These are phyloP conservation scores for Formicarius rufipectus DNA, from an alignment of 2,113 vertebrate species.

Conservation along the genomic window DNA sequence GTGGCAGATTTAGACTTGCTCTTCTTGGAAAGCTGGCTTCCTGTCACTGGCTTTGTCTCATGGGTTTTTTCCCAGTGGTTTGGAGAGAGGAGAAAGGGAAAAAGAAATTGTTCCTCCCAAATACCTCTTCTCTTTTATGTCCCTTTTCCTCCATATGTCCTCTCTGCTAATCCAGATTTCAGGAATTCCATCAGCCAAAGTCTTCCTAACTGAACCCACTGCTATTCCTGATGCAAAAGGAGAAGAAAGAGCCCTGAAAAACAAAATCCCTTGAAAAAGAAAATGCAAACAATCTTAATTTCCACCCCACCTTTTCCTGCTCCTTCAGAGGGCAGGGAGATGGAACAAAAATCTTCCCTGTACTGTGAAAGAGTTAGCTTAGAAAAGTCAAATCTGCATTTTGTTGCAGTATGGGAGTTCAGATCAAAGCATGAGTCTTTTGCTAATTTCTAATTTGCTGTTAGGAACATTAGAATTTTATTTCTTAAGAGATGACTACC, in stretches of 20 bases:
- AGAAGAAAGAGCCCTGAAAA: neutral
- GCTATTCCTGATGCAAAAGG: neutral
- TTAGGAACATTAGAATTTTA: neutral
- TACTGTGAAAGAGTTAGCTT: neutral
- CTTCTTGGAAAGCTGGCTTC: constrained; percentile 66
- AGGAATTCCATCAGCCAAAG: neutral
- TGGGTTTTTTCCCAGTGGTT: constrained; percentile 27
- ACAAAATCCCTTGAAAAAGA: neutral
- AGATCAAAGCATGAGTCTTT: neutral
- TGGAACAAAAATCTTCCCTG: neutral
- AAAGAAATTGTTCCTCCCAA: neutral
- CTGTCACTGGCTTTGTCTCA: constrained; percentile 39
- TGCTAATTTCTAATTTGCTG: neutral
- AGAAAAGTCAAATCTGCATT: neutral
- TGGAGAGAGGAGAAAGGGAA: neutral
- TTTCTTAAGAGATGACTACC: neutral
- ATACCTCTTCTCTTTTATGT: constrained; percentile 7
- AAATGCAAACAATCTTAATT: neutral
- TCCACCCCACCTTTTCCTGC: neutral
- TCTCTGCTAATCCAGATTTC: neutral
- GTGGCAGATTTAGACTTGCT: constrained; percentile 38
- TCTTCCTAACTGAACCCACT: neutral
- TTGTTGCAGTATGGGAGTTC: neutral
- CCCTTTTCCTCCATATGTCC: neutral
- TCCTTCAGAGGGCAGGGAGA: neutral